Conservation (phyloP, 1,140 invertebrate genomes). For the Antheraea mylitta region DNA sequence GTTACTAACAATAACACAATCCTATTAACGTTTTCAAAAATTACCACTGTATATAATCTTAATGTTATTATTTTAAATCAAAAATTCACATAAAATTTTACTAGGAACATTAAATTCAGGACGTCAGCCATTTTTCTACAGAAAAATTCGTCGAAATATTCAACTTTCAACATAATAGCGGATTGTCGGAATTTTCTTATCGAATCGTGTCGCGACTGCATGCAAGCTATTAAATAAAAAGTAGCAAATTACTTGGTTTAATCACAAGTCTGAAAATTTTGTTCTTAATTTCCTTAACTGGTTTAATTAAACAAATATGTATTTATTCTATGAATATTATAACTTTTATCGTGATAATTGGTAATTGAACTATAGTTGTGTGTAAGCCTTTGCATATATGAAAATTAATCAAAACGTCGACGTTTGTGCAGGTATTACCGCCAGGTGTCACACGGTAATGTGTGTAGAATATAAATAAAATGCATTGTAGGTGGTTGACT, state of each 20-base stretch:
- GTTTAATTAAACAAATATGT: background rate
- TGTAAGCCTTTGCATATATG: background rate
- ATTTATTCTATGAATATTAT: background rate
- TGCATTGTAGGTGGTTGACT: slow-evolving; percentile 30
- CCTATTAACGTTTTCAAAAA: no score
- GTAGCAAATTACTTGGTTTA: slow-evolving; percentile 25
- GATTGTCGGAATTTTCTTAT: slow-evolving; percentile 27
- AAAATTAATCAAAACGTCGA: slow-evolving; percentile 22
- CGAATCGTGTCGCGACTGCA: slow-evolving; percentile 18
- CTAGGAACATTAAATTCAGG: background rate
- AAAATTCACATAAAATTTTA: background rate
- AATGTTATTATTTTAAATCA: no score
- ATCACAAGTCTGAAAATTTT: slow-evolving; percentile 26
- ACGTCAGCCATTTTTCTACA: background rate
- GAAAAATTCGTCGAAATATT: slow-evolving; percentile 8
- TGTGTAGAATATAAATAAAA: slow-evolving; percentile 42
- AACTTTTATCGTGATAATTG: background rate
- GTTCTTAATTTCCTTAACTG: background rate
- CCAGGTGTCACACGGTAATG: slow-evolving; percentile 37
- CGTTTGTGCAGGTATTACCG: slow-evolving; percentile 23
- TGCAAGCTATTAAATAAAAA: slow-evolving; percentile 28
- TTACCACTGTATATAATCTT: no score
- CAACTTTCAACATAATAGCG: slow-evolving; percentile 14
- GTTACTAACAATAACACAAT: no score
- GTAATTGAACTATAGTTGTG: background rate